phyloP scores from a whole-genome alignment of 2,797 vertebrate genomes.

The Myotis vivesi region DNA sequence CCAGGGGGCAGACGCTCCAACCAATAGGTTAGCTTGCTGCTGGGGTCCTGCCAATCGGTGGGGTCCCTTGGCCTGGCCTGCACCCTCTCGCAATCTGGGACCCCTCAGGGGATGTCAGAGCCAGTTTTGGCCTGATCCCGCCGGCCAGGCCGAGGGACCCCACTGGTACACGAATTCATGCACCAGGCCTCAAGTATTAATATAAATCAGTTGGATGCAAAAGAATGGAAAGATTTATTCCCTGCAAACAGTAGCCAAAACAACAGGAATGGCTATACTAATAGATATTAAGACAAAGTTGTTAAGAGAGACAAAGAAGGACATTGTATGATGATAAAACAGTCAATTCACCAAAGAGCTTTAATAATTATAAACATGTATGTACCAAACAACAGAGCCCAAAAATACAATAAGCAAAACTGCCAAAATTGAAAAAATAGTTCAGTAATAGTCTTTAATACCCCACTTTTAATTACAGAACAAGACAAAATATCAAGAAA shows the following conservation, averaged over 20 bases:
- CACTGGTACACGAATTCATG: too few species aligned
- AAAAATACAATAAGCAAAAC: not conserved
- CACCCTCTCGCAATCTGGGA: too few species aligned
- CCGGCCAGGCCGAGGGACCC: too few species aligned
- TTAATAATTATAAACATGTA: not conserved
- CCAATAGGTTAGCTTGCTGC: too few species aligned
- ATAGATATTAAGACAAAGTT: not conserved
- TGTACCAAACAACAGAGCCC: not conserved
- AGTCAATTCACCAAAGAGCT: not conserved
- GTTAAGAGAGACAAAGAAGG: not conserved
- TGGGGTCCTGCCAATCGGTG: too few species aligned
- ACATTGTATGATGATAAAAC: not conserved
- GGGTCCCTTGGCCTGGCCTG: too few species aligned
- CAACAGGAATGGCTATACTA: not conserved
- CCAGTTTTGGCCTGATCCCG: too few species aligned
- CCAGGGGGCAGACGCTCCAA: too few species aligned
- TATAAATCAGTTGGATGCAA: not conserved
- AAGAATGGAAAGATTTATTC: not conserved
- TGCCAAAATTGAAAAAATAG: not conserved
- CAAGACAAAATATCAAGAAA: not conserved
- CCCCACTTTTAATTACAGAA: not conserved
- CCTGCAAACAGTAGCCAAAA: not conserved
- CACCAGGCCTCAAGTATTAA: not conserved
- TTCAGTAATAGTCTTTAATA: not conserved
- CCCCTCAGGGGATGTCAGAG: too few species aligned